Evolutionary conservation across 2,113 vertebrate species (phyloP).

Genomic region (Aegotheles bennettii): DNA sequence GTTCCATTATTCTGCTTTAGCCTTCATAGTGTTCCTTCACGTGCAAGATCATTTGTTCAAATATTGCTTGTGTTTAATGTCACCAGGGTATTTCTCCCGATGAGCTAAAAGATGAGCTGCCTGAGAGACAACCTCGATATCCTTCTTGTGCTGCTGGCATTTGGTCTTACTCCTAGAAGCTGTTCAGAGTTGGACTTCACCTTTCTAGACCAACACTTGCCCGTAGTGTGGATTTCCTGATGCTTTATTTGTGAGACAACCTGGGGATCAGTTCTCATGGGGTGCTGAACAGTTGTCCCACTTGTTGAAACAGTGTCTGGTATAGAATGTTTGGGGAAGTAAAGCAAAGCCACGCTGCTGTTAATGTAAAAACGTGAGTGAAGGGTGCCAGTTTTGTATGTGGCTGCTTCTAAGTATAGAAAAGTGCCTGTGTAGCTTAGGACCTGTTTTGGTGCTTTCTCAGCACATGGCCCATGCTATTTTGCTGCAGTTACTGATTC

Average conservation of each 20-base stretch:
- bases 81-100: constrained; percentile 78
- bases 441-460: not conserved
- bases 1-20: not conserved
- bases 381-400: not conserved
- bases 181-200: not conserved
- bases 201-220: constrained; percentile 28
- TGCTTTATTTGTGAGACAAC: not conserved
- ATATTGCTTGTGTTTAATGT: constrained; percentile 15
- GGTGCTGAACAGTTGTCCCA: not conserved
- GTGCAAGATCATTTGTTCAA: not conserved
- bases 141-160: constrained; percentile 66
- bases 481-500: not conserved
- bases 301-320: not conserved
- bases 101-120: constrained; percentile 81
- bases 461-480: not conserved
- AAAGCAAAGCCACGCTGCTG: not conserved
- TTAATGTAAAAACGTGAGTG: constrained; percentile 4
- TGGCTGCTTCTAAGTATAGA: not conserved
- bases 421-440: not conserved
- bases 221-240: not conserved
- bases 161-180: constrained; percentile 19
- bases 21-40: not conserved
- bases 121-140: constrained; percentile 83
- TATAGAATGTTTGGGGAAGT: not conserved
- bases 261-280: not conserved